These are phyloP conservation scores for Odontesthes bonariensis DNA, from an alignment of 2,113 vertebrate species.

Conservation along the genomic window DNA sequence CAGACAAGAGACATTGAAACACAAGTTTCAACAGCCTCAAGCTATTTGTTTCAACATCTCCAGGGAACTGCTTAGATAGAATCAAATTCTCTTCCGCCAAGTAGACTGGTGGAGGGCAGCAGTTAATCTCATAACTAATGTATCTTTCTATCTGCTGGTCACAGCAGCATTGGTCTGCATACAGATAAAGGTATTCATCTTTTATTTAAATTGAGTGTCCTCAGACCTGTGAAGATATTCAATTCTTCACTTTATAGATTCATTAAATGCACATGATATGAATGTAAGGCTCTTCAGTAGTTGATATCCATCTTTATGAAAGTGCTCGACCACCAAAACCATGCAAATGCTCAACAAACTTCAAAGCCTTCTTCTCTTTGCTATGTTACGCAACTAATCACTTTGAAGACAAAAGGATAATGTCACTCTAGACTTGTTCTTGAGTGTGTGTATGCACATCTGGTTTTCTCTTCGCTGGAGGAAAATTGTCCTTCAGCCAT, in stretches of 20 bases:
- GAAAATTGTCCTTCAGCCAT: conserved; percentile 15
- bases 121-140: conserved; percentile 63
- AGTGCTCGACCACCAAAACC: conserved; percentile 5
- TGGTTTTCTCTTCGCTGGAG: not conserved
- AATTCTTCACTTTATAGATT: conserved; percentile 12
- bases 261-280: conserved; percentile 30
- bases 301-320: conserved; percentile 29
- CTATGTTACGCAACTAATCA: conserved; percentile 46
- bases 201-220: conserved; percentile 22
- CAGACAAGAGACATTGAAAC: conserved; percentile 50
- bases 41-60: conserved; percentile 59
- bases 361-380: conserved; percentile 47
- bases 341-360: conserved; percentile 27
- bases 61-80: conserved; percentile 45
- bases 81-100: conserved; percentile 62
- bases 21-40: conserved; percentile 53
- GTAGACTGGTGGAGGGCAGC: conserved; percentile 49
- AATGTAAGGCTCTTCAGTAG: conserved; percentile 16
- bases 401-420: conserved; percentile 52
- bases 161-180: conserved; percentile 7
- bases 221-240: not conserved
- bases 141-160: conserved; percentile 46
- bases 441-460: not conserved
- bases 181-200: conserved; percentile 31
- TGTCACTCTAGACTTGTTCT: not conserved